Conservation (phyloP, 92 coral and sea anemone species). For the Pocillopora grandis region DNA sequence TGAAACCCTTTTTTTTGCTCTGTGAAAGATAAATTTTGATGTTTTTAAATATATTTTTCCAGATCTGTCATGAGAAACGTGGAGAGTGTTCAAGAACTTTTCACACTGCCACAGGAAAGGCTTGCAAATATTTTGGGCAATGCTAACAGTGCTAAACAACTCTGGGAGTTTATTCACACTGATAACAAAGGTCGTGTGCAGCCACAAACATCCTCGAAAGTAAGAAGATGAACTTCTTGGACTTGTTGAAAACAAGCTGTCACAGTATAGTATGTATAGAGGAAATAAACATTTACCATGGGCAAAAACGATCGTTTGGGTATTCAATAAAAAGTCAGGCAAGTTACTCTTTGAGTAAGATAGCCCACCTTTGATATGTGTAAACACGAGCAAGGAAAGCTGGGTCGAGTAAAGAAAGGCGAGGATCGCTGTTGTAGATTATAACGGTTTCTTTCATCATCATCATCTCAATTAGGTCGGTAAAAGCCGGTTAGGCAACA, state of each 20-base stretch:
- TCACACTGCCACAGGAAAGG: slow-evolving; percentile 61
- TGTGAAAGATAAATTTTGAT: neutral
- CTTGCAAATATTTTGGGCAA: slow-evolving; percentile 74
- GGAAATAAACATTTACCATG: no score
- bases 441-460: no score
- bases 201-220: neutral
- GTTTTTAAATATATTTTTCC: neutral
- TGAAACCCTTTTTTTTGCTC: neutral
- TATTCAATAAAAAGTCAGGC: no score
- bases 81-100: slow-evolving; percentile 68
- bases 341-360: no score
- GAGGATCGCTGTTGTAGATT: no score
- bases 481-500: no score
- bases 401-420: no score
- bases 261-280: no score
- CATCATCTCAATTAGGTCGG: no score
- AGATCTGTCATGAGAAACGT: slow-evolving; percentile 85
- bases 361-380: no score
- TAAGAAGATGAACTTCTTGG: neutral
- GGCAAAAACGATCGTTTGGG: no score
- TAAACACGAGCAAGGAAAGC: no score
- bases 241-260: neutral
- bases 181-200: slow-evolving; percentile 39
- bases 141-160: slow-evolving; percentile 64
- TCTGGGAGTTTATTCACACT: slow-evolving; percentile 91